Percentiles rank a stretch among this genome's conserved stretches.
Evolutionary conservation across 2,888 invertebrate species (phyloP).

Genomic region (Nebria salina): DNA sequence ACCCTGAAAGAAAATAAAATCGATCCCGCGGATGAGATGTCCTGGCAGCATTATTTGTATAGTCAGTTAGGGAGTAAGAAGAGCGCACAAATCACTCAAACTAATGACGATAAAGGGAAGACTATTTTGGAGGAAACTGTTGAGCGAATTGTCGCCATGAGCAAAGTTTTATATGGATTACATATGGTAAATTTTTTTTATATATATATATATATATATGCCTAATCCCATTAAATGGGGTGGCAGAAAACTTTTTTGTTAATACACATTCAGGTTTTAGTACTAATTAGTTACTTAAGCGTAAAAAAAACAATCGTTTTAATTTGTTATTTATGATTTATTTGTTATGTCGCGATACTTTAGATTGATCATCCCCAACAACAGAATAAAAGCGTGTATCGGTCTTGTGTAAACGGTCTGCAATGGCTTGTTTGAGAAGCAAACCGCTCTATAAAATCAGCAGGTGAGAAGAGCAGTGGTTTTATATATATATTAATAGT

Average conservation of each 20-base stretch:
- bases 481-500: not conserved
- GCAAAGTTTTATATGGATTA: constrained; percentile 97
- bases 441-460: constrained; percentile 92
- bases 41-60: constrained; percentile 99
- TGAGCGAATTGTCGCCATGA: constrained; percentile 95
- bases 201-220: too few relatives aligned
- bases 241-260: too few relatives aligned
- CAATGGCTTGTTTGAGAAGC: constrained; percentile 94
- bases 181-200: constrained; percentile 86
- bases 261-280: too few relatives aligned
- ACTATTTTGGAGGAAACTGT: constrained; percentile 86
- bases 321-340: constrained; percentile 44
- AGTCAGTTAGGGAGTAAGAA: constrained; percentile 90
- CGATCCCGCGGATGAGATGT: constrained; percentile 97
- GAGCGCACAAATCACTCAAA: constrained; percentile 63
- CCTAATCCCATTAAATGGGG: too few relatives aligned
- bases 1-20: too few relatives aligned
- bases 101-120: constrained; percentile 68
- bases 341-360: constrained; percentile 52
- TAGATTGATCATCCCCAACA: constrained; percentile 99
- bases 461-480: constrained; percentile 68
- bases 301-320: not conserved
- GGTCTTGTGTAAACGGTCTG: constrained; percentile 95
- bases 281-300: not conserved
- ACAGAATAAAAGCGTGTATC: constrained; percentile 95